A percentile compares a stretch with the other conserved stretches of the same genome.
Conservation (phyloP, 2,797 vertebrate genomes). For the Craterocephalus amniculus region DNA sequence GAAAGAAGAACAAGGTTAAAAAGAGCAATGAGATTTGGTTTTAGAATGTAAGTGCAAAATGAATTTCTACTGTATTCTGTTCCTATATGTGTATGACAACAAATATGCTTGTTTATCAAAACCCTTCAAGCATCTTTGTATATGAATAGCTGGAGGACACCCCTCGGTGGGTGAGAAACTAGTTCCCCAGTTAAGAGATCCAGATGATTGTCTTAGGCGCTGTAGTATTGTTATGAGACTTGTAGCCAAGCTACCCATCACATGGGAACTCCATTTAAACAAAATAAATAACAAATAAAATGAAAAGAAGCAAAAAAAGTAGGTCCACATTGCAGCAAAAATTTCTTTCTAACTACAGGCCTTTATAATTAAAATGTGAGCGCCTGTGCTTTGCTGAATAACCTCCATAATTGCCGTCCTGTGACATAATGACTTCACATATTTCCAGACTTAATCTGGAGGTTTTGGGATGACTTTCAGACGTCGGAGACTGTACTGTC, state of each 20-base stretch:
- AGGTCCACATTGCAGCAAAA: constrained; percentile 55
- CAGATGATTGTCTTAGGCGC: constrained; percentile 96
- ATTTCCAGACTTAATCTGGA: constrained; percentile 39
- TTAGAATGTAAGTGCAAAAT: constrained; percentile 86
- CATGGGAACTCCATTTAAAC: constrained; percentile 81
- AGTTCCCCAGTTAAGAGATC: constrained; percentile 80
- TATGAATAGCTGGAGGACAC: constrained; percentile 87
- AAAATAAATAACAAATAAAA: constrained; percentile 60
- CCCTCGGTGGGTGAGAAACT: constrained; percentile 84
- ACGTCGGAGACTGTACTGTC: constrained; percentile 44
- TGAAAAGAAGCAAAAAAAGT: constrained; percentile 50
- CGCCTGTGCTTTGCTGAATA: constrained; percentile 29
- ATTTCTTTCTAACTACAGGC: constrained; percentile 35
- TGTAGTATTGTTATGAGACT: constrained; percentile 84
- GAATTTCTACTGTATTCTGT: constrained; percentile 84
- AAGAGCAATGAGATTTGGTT: constrained; percentile 83
- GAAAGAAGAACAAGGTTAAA: constrained; percentile 78
- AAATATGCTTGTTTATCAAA: constrained; percentile 87
- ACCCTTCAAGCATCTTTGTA: constrained; percentile 85
- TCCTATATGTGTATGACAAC: constrained; percentile 83
- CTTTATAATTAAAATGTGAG: constrained; percentile 23
- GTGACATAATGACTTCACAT: constrained; percentile 29
- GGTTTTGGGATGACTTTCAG: constrained; percentile 29
- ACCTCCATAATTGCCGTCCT: constrained; percentile 15
- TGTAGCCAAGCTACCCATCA: constrained; percentile 90